Evolutionary conservation across 2,888 invertebrate species (phyloP), one percentile per base, ranked within the genome.

Genomic region (Drosophila flavopinicola): DNA sequence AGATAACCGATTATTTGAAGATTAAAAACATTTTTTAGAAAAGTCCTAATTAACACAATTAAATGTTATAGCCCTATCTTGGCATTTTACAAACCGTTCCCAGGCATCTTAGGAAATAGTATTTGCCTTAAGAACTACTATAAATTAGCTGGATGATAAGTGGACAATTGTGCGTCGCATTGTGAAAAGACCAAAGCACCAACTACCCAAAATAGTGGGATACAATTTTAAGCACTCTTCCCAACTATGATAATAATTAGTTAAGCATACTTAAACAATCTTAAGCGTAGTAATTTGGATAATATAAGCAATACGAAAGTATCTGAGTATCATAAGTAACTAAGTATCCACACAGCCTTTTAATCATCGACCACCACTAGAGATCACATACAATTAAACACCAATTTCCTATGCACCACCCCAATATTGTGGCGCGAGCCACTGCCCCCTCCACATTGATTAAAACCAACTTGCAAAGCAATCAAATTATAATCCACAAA

Each of bases 141-240:
- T 33, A 58, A 78, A 78, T 82, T 78, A 78, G 66, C 48, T 60
- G 23, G 13, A 49, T 63, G 78, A 54, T 82, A 78, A 82, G 67
- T 78, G 73, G 78, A 48, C 66, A 67, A 75, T 82, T 78, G 70
- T 30, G 57, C 23, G 38, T 25, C 32, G 42, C 41, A 64, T 66
- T 66, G 65, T 70, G 35, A 27, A 41, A 48, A 38, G 32, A 39
- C 29, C 27, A 23, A 30, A 25, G 2, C 15, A 20, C 3, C 27
- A 52, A 32, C 11, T 35, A 3, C 25, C 33, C 11, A 30, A 57
- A 33, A 41, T 37, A 52, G 53, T 75, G 66, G 42, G 59, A 66
- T 47, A 25, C 23, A 6, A 10, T 10, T 32, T 0, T 6, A 48
- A 17, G 11, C 5, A 42, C 11, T 30, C 42, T 61, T 61, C 41